Evolutionary conservation across 2,113 vertebrate species (phyloP), one percentile per base, ranked within the genome.

Genomic region (Triplophysa rosa): DNA sequence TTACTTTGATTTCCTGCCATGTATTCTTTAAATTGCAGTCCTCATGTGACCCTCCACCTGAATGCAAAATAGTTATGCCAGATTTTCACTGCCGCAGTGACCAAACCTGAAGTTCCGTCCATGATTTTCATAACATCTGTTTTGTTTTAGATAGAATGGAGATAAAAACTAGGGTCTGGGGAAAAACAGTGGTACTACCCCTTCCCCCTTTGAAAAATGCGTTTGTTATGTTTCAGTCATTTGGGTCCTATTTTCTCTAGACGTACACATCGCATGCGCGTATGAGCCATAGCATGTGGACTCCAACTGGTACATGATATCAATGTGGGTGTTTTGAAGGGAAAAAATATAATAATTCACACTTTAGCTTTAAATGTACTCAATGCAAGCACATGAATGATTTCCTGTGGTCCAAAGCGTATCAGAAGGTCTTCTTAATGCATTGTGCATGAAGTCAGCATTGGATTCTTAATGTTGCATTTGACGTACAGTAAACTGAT

Each of bases 211-310:
- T 26, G 58, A 62, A 62, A 65, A 72, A 72, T 23, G 69, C 54
- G n/a, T 72, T 72, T 72, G 29, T 59, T 59, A 59, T 59, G 29
- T 72, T 72, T 72, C 69, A 72, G 69, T 72, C 33, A 2, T 10
- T 59, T 40, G 59, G 8, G 69, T 26, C 9, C 29, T 58, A 10
- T 42, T 19, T 42, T 59, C 54, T 72, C 19, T 37, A 23, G 54
- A 59, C 33, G 19, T 69, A 70, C 12, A 42, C 19, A 23, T 40
- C 29, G 40, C 26, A 54, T 49, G 33, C 52, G 2, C 19, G 54
- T n/a, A 56, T 56, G 54, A 56, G 5, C 19, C 54, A 8, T n/a
- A 56, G 16, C 54, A 56, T 59, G 2, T 40, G 12, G 12, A 29
- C 13, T 19, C 8, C 14, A 49, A 16, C 42, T 67, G 14, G 37